These are phyloP conservation scores for Epinephelus lanceolatus DNA, from an alignment of 2,113 vertebrate species.

Conservation along the genomic window DNA sequence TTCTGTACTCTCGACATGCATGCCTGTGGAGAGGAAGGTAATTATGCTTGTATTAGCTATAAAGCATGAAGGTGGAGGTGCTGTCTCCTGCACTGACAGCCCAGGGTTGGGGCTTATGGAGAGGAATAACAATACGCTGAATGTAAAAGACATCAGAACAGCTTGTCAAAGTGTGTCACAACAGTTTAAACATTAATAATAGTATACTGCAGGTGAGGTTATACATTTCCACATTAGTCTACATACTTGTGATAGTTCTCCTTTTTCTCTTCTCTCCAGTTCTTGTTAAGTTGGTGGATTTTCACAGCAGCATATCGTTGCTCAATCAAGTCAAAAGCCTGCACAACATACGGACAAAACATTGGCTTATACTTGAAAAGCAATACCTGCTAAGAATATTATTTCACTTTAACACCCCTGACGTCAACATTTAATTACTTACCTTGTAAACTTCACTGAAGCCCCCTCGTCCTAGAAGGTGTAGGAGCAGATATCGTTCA, in stretches of 20 bases:
- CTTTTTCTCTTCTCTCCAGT: conserved; percentile 99
- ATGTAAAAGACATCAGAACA: neutral
- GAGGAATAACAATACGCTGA: conserved; percentile 51
- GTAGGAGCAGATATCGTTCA: conserved; percentile 96
- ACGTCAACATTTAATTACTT: conserved; percentile 19
- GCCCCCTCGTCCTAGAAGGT: conserved; percentile 97
- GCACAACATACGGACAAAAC: neutral
- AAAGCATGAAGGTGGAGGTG: conserved; percentile 31
- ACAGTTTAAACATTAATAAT: neutral
- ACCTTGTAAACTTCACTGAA: conserved; percentile 99
- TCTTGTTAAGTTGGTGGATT: conserved; percentile 99
- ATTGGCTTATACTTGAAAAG: neutral
- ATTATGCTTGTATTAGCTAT: conserved; percentile 49
- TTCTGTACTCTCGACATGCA: conserved; percentile 99
- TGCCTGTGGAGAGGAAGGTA: conserved; percentile 85
- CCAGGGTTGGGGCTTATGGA: conserved; percentile 28
- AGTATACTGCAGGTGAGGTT: neutral
- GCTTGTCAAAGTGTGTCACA: neutral
- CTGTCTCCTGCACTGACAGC: conserved; percentile 43
- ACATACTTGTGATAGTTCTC: conserved; percentile 99
- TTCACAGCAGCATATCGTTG: conserved; percentile 99
- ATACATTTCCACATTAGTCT: neutral
- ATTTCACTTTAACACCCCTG: neutral
- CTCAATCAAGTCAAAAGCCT: conserved; percentile 99
- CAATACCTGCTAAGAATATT: neutral